Conservation (phyloP, 2,797 vertebrate species). For the Botia almorhae region DNA sequence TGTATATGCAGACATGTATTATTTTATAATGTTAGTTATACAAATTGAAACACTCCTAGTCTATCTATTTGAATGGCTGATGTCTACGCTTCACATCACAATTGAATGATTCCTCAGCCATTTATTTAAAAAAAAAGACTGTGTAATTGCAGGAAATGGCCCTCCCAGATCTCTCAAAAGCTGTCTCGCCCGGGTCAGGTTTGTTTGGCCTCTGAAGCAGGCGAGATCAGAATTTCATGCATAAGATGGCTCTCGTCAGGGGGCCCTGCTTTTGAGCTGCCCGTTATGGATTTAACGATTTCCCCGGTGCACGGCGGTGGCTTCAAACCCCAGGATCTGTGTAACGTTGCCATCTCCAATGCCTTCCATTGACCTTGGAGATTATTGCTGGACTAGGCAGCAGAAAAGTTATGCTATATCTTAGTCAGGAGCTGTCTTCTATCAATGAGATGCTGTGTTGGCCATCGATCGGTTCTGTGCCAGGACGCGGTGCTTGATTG, state of each 20-base stretch:
- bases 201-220: slow-evolving; percentile 67
- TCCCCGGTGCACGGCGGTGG: slow-evolving; percentile 62
- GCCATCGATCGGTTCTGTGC: slow-evolving; percentile 67
- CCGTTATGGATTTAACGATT: slow-evolving; percentile 75
- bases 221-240: slow-evolving; percentile 70
- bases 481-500: slow-evolving; percentile 65
- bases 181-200: slow-evolving; percentile 53
- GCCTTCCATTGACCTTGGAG: slow-evolving; percentile 73
- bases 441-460: slow-evolving; percentile 66
- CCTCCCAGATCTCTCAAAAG: neutral
- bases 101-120: neutral
- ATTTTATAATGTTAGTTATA: too few species aligned
- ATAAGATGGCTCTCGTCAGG: slow-evolving; percentile 65
- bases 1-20: too few species aligned
- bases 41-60: too few species aligned
- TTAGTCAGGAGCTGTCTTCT: slow-evolving; percentile 68
- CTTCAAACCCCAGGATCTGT: slow-evolving; percentile 48
- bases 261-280: slow-evolving; percentile 49
- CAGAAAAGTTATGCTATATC: slow-evolving; percentile 67
- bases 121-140: neutral
- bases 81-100: neutral
- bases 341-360: slow-evolving; percentile 55
- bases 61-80: too few species aligned
- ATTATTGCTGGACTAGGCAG: slow-evolving; percentile 75
- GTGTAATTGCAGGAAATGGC: slow-evolving; percentile 1